Percentiles rank a stretch among this genome's conserved stretches.
Evolutionary conservation across 23 tunicate genomes (phyloP).

Genomic region (Styela clava): DNA sequence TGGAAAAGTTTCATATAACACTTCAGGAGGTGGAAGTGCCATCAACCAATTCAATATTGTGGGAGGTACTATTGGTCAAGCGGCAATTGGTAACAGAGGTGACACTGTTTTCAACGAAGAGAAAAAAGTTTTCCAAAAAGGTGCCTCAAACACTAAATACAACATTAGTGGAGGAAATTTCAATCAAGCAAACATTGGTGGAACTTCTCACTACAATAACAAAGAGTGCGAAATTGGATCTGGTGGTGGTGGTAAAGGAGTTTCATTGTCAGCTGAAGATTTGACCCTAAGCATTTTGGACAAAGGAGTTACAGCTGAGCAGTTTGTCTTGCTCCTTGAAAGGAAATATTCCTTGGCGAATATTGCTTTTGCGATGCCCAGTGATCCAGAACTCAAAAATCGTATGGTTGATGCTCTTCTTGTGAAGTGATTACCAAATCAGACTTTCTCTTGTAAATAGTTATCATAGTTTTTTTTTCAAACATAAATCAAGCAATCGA

Average conservation of each 20-base stretch:
- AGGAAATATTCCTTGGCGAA: conserved; percentile 14
- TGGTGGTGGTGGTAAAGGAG: not conserved
- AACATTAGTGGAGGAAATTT: conserved; percentile 18
- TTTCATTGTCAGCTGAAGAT: not conserved
- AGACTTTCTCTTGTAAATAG: not conserved
- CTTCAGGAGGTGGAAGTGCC: not conserved
- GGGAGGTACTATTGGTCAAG: conserved; percentile 29
- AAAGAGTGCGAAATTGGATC: not conserved
- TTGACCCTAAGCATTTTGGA: conserved; percentile 13
- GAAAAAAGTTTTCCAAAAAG: not conserved
- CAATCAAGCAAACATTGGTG: conserved; percentile 19
- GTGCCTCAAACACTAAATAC: not conserved
- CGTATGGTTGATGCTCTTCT: conserved; percentile 22
- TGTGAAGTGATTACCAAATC: not conserved
- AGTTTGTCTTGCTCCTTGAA: conserved; percentile 4
- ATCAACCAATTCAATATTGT: conserved; percentile 16
- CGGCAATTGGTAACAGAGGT: conserved; percentile 19
- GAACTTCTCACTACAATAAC: conserved; percentile 24
- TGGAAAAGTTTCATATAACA: not conserved
- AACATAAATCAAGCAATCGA: too few relatives aligned
- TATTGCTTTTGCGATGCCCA: conserved; percentile 21
- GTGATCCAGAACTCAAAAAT: not conserved
- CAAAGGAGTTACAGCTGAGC: conserved; percentile 13
- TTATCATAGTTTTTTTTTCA: too few relatives aligned
- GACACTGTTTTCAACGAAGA: not conserved